These are phyloP conservation scores for Drosophila lowei DNA, from an alignment of 1,140 invertebrate genomes.

Conservation along the genomic window DNA sequence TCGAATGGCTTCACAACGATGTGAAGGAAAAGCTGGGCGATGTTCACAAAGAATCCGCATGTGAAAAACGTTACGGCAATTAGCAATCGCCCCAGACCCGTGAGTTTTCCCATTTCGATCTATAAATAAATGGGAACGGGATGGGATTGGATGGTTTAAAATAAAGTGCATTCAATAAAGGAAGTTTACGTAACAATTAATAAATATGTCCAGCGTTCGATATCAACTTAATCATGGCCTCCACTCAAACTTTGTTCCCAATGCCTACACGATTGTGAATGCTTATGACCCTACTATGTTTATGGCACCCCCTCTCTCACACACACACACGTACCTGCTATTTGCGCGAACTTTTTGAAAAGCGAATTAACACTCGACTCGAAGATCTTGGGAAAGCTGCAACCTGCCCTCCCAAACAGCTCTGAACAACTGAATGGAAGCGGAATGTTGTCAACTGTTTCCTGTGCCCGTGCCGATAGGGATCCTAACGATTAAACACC, in stretches of 20 bases:
- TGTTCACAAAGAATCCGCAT: slow-evolving; percentile 93
- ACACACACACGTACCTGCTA: neutral
- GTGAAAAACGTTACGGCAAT: slow-evolving; percentile 95
- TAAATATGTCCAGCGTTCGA: slow-evolving; percentile 46
- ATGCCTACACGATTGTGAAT: slow-evolving; percentile 8
- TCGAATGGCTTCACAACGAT: slow-evolving; percentile 89
- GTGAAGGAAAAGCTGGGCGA: slow-evolving; percentile 90
- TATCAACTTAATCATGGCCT: slow-evolving; percentile 48
- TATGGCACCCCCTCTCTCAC: neutral
- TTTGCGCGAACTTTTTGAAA: neutral
- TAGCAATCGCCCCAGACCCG: slow-evolving; percentile 87
- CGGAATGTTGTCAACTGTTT: slow-evolving; percentile 45
- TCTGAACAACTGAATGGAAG: slow-evolving; percentile 56
- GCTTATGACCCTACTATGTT: slow-evolving; percentile 7
- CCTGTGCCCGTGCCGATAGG: slow-evolving; percentile 21
- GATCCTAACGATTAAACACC: slow-evolving; percentile 24
- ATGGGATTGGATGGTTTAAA: neutral
- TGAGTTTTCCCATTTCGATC: slow-evolving; percentile 49
- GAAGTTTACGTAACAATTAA: slow-evolving; percentile 50
- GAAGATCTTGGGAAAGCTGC: slow-evolving; percentile 7
- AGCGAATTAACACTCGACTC: slow-evolving; percentile 1
- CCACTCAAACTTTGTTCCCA: slow-evolving; percentile 46
- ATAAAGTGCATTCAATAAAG: slow-evolving; percentile 1
- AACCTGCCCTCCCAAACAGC: slow-evolving; percentile 34
- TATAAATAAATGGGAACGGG: slow-evolving; percentile 21